These are phyloP conservation scores for Argyrosomus regius DNA, from an alignment of 2,797 vertebrate genomes.

Conservation along the genomic window DNA sequence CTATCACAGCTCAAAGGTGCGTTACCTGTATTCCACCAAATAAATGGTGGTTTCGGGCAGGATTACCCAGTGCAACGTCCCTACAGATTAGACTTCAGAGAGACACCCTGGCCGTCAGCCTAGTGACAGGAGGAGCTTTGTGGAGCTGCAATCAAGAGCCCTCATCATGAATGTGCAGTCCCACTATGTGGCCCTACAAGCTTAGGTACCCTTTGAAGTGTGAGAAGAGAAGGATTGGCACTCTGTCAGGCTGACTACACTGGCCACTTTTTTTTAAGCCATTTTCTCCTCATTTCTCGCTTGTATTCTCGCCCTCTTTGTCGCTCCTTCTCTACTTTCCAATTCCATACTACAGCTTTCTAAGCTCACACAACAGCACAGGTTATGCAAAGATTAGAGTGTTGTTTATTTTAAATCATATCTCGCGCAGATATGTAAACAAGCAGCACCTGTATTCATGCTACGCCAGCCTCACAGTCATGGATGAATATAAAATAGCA, in stretches of 20 bases:
- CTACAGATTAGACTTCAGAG: constrained; percentile 76
- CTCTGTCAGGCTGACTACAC: constrained; percentile 55
- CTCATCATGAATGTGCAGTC: constrained; percentile 76
- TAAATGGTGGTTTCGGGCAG: constrained; percentile 54
- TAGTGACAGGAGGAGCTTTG: constrained; percentile 76
- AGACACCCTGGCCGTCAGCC: constrained; percentile 66
- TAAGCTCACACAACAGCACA: constrained; percentile 39
- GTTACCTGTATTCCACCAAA: constrained; percentile 50
- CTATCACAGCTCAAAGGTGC: constrained; percentile 18
- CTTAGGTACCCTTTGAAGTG: constrained; percentile 80
- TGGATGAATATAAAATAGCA: constrained; percentile 80
- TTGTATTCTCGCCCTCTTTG: constrained; percentile 13
- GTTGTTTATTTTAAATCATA: constrained; percentile 75
- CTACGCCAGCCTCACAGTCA: constrained; percentile 67
- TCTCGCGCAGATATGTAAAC: constrained; percentile 76
- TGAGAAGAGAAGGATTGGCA: constrained; percentile 69
- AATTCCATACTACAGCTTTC: constrained; percentile 21
- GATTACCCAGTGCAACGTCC: constrained; percentile 66
- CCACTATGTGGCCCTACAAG: constrained; percentile 70
- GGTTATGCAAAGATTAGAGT: constrained; percentile 70
- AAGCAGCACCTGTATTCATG: constrained; percentile 79
- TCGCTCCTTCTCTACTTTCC: constrained; percentile 27
- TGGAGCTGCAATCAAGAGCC: constrained; percentile 74
- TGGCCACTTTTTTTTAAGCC: constrained; percentile 34
- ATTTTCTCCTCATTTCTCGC: constrained; percentile 23